phyloP scores from a whole-genome alignment of 2,113 vertebrate genomes.

The Protobothrops mucrosquamatus region DNA sequence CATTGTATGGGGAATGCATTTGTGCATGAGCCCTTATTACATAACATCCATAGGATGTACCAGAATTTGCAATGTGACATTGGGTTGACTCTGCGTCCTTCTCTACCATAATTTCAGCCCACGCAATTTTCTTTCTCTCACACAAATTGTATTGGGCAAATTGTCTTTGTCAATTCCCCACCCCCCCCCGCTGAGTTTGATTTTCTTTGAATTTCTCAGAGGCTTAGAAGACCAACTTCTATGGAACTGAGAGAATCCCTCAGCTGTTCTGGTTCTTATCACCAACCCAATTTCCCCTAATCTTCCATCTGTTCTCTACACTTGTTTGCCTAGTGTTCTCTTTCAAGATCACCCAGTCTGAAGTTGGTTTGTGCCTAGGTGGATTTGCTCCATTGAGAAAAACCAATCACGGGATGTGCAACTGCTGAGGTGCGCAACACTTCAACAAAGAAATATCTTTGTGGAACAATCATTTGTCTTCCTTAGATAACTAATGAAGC shows the following conservation, averaged over 20 bases:
- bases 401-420: not conserved
- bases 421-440: not conserved
- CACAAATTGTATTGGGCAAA: constrained; percentile 6
- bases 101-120: not conserved
- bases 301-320: not conserved
- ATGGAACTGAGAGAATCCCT: not conserved
- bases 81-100: not conserved
- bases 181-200: not conserved
- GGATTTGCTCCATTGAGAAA: not conserved
- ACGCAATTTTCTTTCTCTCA: not conserved
- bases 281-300: not conserved
- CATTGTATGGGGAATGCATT: not conserved
- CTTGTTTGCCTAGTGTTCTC: not conserved
- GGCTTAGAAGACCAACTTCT: constrained; percentile 7
- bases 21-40: not conserved
- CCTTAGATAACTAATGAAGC: not conserved
- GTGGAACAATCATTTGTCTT: not conserved
- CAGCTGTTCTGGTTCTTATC: not conserved
- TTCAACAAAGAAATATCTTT: not conserved
- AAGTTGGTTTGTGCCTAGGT: not conserved
- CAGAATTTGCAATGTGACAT: not conserved
- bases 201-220: constrained; percentile 7
- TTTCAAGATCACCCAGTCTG: not conserved
- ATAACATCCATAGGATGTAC: constrained; percentile 10
- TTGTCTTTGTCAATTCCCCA: not conserved